These are phyloP conservation scores for Penaeus monodon DNA, from an alignment of 2,888 invertebrate genomes.

Conservation along the genomic window DNA sequence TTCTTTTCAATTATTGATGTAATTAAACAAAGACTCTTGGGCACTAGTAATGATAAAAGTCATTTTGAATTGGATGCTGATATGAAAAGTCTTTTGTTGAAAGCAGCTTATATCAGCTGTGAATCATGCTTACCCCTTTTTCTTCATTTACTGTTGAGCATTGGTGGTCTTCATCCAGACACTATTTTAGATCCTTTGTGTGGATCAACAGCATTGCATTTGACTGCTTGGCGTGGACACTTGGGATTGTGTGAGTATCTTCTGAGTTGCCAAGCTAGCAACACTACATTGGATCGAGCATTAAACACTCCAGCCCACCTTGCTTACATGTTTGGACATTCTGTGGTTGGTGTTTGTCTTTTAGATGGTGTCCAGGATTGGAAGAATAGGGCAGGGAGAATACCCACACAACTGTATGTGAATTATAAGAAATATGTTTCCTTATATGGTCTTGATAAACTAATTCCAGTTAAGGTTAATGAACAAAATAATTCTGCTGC, in stretches of 20 bases:
- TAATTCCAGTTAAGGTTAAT: not conserved
- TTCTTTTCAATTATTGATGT: slow-evolving; percentile 17
- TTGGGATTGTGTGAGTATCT: not conserved
- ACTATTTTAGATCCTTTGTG: slow-evolving; percentile 19
- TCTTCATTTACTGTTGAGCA: slow-evolving; percentile 18
- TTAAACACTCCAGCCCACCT: slow-evolving; percentile 17
- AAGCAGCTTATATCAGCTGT: not conserved
- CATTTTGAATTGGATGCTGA: not conserved
- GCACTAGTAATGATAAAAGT: not conserved
- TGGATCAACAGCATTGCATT: slow-evolving; percentile 21
- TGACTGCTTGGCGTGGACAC: slow-evolving; percentile 14
- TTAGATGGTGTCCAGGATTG: not conserved
- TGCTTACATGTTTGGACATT: slow-evolving; percentile 37
- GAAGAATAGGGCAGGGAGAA: slow-evolving; percentile 8
- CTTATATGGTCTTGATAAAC: not conserved
- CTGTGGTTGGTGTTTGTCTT: slow-evolving; percentile 1
- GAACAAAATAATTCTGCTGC: not conserved
- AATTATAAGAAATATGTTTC: slow-evolving; percentile 17
- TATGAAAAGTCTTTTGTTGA: not conserved
- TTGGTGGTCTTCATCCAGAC: slow-evolving; percentile 3
- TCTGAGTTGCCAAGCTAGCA: not conserved
- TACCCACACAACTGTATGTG: not conserved
- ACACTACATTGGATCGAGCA: not conserved
- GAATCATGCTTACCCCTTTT: not conserved
- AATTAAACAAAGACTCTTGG: not conserved